Base-by-base conservation (phyloP, 2,113 vertebrate species). In the Fukomys damarensis region DNA sequence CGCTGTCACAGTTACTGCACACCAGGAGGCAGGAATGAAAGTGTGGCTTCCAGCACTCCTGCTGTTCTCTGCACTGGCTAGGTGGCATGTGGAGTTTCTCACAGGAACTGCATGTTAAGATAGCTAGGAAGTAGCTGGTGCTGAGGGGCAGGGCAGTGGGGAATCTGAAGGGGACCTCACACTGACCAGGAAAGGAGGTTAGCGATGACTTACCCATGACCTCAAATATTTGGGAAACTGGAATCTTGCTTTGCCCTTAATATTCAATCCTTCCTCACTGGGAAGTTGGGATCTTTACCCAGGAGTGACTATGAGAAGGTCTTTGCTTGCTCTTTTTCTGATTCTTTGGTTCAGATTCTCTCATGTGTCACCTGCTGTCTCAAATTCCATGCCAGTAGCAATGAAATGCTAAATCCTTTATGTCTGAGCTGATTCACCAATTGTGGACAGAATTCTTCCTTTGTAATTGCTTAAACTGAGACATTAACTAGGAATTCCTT, bases 191-290 rank as follows among this genome's bases (percentile, higher is more conserved):
- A 24, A 66, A 26, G 79, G 72, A 70, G 90, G 19, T 24, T 1
- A 16, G 41, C 52, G n/a, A 20, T 0, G 7, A 43, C 35, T 9
- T 4, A 5, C 41, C 49, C 16, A 32, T 22, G 46, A 17, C 56
- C 49, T 96, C 77, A 49, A 16, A 26, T 17, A 19, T 68, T 35
- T 76, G 87, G 88, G 72, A 89, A 92, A n/a, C 49, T 24, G 46
- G 32, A 72, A 66, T 46, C 49, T 72, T 89, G 46, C 52, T 79
- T 93, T 65, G 54, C 49, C 52, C 38, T 65, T 84, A 24, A 80
- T 6, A 61, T 80, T 10, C 5, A 61, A 82, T 74, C 7, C 49
- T 4, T 56, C 24, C n/a, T 84, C 76, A 46, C n/a, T 26, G 38
- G 56, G 56, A 83, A 72, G 56, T 46, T 38, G 46, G 8, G 20